Evolutionary conservation across 1,140 invertebrate genomes (phyloP).

Genomic region (Subanguina moxae): DNA sequence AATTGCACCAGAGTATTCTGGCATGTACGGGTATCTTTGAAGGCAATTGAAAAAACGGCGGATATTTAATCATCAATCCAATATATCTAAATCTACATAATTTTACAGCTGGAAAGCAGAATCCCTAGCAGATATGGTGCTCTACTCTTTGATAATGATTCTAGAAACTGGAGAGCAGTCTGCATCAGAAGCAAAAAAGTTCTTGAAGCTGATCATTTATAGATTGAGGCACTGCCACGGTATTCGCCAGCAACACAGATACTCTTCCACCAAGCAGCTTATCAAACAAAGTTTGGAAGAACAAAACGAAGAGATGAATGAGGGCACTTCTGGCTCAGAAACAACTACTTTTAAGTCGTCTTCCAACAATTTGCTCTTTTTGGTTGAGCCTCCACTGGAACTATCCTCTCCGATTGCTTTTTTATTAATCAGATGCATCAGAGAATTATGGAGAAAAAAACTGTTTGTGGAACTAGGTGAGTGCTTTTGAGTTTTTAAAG

Average conservation of each 20-base stretch:
- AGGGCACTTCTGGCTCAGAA: neutral
- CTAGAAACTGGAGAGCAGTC: neutral
- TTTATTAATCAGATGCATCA: slow-evolving; percentile 12
- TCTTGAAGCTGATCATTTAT: slow-evolving; percentile 12
- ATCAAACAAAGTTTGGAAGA: neutral
- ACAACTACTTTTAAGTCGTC: neutral
- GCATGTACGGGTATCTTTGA: slow-evolving; percentile 13
- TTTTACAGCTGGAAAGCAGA: slow-evolving; percentile 40
- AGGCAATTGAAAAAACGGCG: too few relatives aligned
- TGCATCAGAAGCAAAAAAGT: slow-evolving; percentile 6
- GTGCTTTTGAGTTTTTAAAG: neutral
- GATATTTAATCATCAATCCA: too few relatives aligned
- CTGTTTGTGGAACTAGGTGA: slow-evolving; percentile 21
- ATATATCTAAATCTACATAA: neutral
- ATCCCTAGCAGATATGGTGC: slow-evolving; percentile 26
- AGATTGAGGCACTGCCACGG: slow-evolving; percentile 1
- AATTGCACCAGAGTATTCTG: slow-evolving; percentile 26
- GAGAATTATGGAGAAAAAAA: neutral
- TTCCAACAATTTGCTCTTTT: neutral
- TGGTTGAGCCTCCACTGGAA: slow-evolving; percentile 10
- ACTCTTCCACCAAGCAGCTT: neutral
- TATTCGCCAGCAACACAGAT: neutral
- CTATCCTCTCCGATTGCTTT: slow-evolving; percentile 20
- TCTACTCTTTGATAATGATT: slow-evolving; percentile 19
- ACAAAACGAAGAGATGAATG: neutral